Base-by-base conservation (phyloP, 2,888 invertebrate species). In the Drosophila recens region DNA sequence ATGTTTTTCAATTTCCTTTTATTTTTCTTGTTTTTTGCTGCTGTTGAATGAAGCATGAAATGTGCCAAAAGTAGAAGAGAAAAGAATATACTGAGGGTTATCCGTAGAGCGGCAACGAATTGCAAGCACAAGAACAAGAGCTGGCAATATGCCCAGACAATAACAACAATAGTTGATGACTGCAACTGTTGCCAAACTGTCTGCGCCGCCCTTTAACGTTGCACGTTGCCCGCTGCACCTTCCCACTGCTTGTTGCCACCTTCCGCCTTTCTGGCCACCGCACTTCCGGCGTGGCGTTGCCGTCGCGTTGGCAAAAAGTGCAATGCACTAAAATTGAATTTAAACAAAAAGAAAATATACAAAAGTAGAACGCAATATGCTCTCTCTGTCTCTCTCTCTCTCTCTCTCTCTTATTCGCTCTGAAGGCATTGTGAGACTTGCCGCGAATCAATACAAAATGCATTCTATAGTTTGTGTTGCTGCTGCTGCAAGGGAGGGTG, bases 251-350 rank as follows among this genome's bases (percentile, higher is more conserved):
- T 27, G 53, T 30, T 40, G 54, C 34, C 53, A 62, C 54, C 45
- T 62, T 53, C 38, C 36, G 30, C 8, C 30, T 30, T 30, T 30
- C 8, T 8, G 30, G 30, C 33, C 57, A 72, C 67, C 79, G 81
- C 77, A 87, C 85, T 85, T 87, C 85, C 85, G 85, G 81, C 87
- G 67, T 52, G 49, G 43, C 78, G 72, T 65, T 52, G 66, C 45
- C 59, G 56, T 70, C 53, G 56, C 59, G 52, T 70, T 48, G 56
- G 72, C 87, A 88, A 86, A 86, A 88, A 86, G 86, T 88, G 86
- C 86, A 86, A 88, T 86, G 88, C 71, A 88, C 89, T 88, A 83
- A 81, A 86, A 86, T 85, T 85, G 79, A 86, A 88, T 86, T 88
- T 82, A 76, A 86, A 80, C 77, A 87, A 85, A 87, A 85, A 81